Conservation (phyloP, 37 sponge, comb jelly and placozoan species). For the Petrosia ficiformis region DNA sequence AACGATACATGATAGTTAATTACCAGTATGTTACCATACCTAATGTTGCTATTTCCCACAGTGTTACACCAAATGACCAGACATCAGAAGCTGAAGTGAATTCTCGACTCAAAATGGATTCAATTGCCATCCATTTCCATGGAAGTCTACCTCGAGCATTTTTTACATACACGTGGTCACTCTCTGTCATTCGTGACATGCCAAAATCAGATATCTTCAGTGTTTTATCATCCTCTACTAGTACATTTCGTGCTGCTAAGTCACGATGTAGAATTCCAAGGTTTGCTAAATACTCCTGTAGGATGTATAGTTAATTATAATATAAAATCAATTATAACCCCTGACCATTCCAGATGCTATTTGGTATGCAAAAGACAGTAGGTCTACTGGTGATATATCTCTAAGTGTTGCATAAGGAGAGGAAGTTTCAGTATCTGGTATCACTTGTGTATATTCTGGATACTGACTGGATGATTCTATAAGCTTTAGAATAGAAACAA, state of each 20-base stretch:
- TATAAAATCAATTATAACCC: not conserved
- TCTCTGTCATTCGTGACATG: slow-evolving; percentile 42
- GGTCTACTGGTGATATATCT: slow-evolving; percentile 37
- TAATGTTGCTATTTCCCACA: slow-evolving; percentile 77
- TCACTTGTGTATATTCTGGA: too few species aligned
- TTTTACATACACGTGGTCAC: slow-evolving; percentile 62
- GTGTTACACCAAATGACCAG: slow-evolving; percentile 69
- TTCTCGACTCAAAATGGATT: slow-evolving; percentile 60
- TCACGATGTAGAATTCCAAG: slow-evolving; percentile 72
- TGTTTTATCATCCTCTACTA: slow-evolving; percentile 56
- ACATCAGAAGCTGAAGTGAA: slow-evolving; percentile 74
- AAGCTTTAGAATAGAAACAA: too few species aligned
- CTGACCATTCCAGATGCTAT: slow-evolving; percentile 86
- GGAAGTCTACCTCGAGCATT: slow-evolving; percentile 65
- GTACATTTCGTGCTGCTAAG: slow-evolving; percentile 67
- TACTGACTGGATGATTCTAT: too few species aligned
- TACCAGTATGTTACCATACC: slow-evolving; percentile 17
- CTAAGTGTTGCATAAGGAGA: slow-evolving; percentile 39
- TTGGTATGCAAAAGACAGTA: slow-evolving; percentile 71
- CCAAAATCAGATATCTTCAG: slow-evolving; percentile 84
- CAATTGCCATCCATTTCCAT: slow-evolving; percentile 80
- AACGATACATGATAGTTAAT: not conserved
- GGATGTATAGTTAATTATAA: not conserved
- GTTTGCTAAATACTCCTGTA: slow-evolving; percentile 66
- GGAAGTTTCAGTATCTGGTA: too few species aligned